Percentiles rank a stretch among this genome's conserved stretches.
These are phyloP conservation scores for Zygaena filipendulae DNA, from an alignment of 2,888 invertebrate genomes.

Conservation along the genomic window DNA sequence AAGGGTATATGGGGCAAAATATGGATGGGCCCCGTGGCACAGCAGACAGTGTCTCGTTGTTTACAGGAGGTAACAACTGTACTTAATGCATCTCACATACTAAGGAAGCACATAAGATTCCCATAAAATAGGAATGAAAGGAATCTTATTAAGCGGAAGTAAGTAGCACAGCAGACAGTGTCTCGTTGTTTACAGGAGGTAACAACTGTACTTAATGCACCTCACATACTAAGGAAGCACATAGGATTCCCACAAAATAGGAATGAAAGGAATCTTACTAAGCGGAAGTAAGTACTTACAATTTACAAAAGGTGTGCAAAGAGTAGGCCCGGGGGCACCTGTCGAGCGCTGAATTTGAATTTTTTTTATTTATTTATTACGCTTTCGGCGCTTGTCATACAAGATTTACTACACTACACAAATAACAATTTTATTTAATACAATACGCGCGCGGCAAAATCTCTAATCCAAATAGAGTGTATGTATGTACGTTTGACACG, in stretches of 20 bases:
- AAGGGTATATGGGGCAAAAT: slow-evolving; percentile 1
- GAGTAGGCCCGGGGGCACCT: no score
- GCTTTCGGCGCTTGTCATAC: no score
- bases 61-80: slow-evolving; percentile 2
- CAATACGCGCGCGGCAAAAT: no score
- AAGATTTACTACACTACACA: no score
- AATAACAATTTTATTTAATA: no score
- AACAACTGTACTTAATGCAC: background rate
- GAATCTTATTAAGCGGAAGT: background rate
- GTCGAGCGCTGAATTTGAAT: no score
- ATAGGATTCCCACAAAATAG: background rate
- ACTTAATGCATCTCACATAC: background rate
- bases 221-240: background rate
- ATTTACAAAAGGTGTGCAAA: no score
- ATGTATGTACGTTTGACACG: no score
- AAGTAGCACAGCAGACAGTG: slow-evolving; percentile 1
- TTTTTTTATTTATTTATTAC: no score
- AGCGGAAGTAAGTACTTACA: no score
- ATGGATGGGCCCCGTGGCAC: slow-evolving; percentile 2
- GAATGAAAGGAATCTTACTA: no score
- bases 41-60: slow-evolving; percentile 2
- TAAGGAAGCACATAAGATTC: slow-evolving; percentile 1
- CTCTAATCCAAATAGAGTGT: no score
- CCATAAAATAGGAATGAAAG: background rate
- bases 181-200: slow-evolving; percentile 2